Evolutionary conservation across 2,888 invertebrate genomes (phyloP).

Genomic region (Chelonus formosanus): DNA sequence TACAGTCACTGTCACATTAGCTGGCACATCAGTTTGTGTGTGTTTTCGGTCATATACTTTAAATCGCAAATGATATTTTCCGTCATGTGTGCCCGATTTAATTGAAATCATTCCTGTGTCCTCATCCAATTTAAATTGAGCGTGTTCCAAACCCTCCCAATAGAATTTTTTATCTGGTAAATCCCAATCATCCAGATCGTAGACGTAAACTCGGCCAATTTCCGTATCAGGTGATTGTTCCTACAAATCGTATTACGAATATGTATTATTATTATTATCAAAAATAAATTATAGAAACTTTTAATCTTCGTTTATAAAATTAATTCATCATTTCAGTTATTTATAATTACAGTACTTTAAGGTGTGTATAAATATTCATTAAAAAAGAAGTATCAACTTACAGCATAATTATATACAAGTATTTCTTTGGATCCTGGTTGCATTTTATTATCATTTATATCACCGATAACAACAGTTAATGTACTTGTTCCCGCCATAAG

Average conservation of each 20-base stretch:
- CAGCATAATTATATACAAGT: conserved; percentile 93
- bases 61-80: conserved; percentile 81
- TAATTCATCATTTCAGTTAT: not conserved
- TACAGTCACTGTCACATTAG: conserved; percentile 95
- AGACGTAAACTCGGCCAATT: conserved; percentile 95
- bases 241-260: conserved; percentile 63
- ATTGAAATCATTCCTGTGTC: conserved; percentile 96
- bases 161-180: conserved; percentile 96
- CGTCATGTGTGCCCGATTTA: conserved; percentile 91
- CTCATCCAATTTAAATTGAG: conserved; percentile 86
- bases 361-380: no score
- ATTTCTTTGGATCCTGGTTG: conserved; percentile 97
- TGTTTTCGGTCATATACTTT: conserved; percentile 94
- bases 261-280: conserved; percentile 6
- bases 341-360: no score
- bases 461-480: conserved; percentile 95
- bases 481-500: conserved; percentile 96
- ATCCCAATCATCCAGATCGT: conserved; percentile 99
- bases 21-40: conserved; percentile 93
- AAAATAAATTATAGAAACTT: not conserved
- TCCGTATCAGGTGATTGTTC: conserved; percentile 89
- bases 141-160: conserved; percentile 89
- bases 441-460: conserved; percentile 99
- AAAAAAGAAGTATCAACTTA: conserved; percentile 46
- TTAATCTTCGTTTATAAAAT: not conserved